Percentiles rank a stretch among this genome's conserved stretches.
Evolutionary conservation across 2,797 vertebrate genomes (phyloP).

Genomic region (Labroides dimidiatus): DNA sequence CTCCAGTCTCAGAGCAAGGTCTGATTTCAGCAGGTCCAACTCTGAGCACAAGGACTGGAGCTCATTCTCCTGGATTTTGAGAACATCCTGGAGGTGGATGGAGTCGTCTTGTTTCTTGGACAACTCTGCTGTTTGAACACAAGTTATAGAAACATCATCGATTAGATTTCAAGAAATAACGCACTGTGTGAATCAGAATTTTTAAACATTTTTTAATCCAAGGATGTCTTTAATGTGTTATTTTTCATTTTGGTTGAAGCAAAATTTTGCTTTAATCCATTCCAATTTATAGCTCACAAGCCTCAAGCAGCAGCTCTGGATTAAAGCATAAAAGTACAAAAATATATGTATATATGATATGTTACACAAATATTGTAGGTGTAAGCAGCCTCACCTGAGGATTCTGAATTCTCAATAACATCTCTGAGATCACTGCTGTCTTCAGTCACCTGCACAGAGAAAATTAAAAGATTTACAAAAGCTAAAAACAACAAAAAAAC

Average conservation of each 20-base stretch:
- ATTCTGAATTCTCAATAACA: constrained; percentile 2
- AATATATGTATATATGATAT: no score
- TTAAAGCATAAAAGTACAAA: neutral
- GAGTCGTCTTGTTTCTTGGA: constrained; percentile 43
- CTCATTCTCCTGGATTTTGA: constrained; percentile 68
- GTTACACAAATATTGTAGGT: no score
- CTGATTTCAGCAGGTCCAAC: constrained; percentile 74
- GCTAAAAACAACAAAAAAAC: no score
- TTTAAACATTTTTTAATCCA: neutral
- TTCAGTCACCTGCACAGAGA: constrained; percentile 40
- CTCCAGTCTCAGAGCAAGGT: constrained; percentile 78
- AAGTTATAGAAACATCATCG: neutral
- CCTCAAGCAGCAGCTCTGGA: neutral
- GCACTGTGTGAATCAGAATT: neutral
- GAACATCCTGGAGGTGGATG: constrained; percentile 54
- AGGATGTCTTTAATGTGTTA: neutral
- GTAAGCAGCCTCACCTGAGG: constrained; percentile 28
- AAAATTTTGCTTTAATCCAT: neutral
- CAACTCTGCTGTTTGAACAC: constrained; percentile 48
- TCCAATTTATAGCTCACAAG: neutral
- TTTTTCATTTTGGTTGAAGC: neutral
- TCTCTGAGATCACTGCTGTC: constrained; percentile 4
- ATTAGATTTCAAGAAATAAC: neutral
- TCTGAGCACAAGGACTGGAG: constrained; percentile 73
- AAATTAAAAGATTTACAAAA: neutral